These are phyloP conservation scores for Carettochelys insculpta DNA, from an alignment of 2,113 vertebrate species.

Conservation along the genomic window DNA sequence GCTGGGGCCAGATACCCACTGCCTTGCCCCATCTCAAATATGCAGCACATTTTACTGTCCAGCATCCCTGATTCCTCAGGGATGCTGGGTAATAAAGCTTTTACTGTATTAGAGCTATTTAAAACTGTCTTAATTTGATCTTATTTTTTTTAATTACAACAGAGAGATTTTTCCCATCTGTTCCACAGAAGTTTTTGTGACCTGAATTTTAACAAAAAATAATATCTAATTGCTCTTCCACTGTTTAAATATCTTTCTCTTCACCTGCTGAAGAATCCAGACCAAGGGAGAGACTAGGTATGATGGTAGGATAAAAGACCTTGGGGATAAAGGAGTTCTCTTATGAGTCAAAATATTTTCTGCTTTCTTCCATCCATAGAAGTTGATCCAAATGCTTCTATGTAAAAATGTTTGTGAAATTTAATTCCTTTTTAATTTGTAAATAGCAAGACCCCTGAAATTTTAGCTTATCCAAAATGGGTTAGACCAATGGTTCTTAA, in stretches of 20 bases:
- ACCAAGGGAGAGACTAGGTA: not conserved
- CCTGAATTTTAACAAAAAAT: not conserved
- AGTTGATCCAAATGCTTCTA: not conserved
- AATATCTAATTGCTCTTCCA: not conserved
- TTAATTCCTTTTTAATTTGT: not conserved
- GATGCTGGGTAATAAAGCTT: too few relatives aligned
- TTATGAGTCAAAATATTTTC: not conserved
- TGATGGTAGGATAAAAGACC: not conserved
- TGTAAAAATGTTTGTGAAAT: not conserved
- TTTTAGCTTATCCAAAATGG: not conserved
- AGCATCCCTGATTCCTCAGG: too few relatives aligned
- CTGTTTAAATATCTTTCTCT: not conserved
- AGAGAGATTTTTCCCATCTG: not conserved
- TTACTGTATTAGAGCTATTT: not conserved
- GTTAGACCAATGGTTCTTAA: not conserved
- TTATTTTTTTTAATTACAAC: not conserved
- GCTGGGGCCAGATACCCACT: too few relatives aligned
- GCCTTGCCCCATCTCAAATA: too few relatives aligned
- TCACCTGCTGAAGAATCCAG: not conserved
- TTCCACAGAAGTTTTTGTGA: not conserved
- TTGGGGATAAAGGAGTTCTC: not conserved
- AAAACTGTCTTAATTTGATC: not conserved
- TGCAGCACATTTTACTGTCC: too few relatives aligned
- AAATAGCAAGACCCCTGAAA: fast-evolving
- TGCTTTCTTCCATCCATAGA: not conserved